Evolutionary conservation across 2,888 invertebrate genomes (phyloP).

Genomic region (Andrena praecox): DNA sequence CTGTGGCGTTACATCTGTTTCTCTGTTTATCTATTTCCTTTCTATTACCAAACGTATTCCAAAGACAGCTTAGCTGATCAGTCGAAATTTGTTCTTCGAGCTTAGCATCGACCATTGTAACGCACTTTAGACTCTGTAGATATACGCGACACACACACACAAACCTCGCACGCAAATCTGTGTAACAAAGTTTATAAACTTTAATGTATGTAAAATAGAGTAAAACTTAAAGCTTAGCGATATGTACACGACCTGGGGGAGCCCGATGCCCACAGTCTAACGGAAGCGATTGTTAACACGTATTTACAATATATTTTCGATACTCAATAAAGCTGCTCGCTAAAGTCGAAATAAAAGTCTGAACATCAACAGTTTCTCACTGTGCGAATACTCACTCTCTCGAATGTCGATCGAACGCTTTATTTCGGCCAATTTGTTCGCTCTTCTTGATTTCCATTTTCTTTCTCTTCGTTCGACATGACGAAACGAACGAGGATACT

Average conservation of each 20-base stretch:
- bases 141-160: slow-evolving; percentile 19
- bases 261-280: slow-evolving; percentile 6
- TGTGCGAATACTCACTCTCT: slow-evolving; percentile 38
- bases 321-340: slow-evolving; percentile 37
- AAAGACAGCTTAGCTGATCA: background rate
- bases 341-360: slow-evolving; percentile 34
- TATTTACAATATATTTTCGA: slow-evolving; percentile 62
- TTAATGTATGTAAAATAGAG: slow-evolving; percentile 38
- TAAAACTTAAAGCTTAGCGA: slow-evolving; percentile 27
- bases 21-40: background rate
- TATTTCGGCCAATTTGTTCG: background rate
- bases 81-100: background rate
- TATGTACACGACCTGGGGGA: slow-evolving; percentile 46
- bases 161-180: slow-evolving; percentile 6
- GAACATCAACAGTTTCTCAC: slow-evolving; percentile 36
- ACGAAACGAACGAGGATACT: no score
- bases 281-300: slow-evolving; percentile 46
- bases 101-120: slow-evolving; percentile 3
- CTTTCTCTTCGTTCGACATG: background rate
- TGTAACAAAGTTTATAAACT: slow-evolving; percentile 53
- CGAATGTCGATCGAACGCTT: slow-evolving; percentile 3
- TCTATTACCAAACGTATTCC: background rate
- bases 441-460: slow-evolving; percentile 10
- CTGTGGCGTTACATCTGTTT: background rate
- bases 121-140: slow-evolving; percentile 18